Percentiles rank a stretch among this genome's conserved stretches.
Evolutionary conservation across 2,113 vertebrate species (phyloP).

Genomic region (human (Homo sapiens)): GRCh38 chr1:155521001-155521500

Average conservation of each 20-base stretch:
- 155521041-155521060: conserved; percentile 9
- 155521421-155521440: conserved; percentile 79
- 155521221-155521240: conserved; percentile 98
- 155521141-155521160: conserved; percentile 84
- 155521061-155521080: background rate
- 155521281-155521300: conserved; percentile 93
- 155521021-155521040: background rate
- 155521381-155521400: conserved; percentile 80
- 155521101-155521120: conserved; percentile 84
- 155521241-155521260: conserved; percentile 94
- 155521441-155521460: conserved; percentile 83
- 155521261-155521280: conserved; percentile 92
- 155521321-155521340: conserved; percentile 59
- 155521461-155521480: conserved; percentile 87
- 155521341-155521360: conserved; percentile 54
- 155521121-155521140: conserved; percentile 85
- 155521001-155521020: background rate
- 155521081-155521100: conserved; percentile 75
- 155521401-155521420: conserved; percentile 81
- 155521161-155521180: conserved; percentile 90
- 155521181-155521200: conserved; percentile 96
- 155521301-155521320: conserved; percentile 88
- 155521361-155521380: conserved; percentile 78
- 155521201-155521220: conserved; percentile 98
- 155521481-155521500: conserved; percentile 89